Evolutionary conservation across 2,797 vertebrate genomes (phyloP).

Genomic region (Chelonia mydas): DNA sequence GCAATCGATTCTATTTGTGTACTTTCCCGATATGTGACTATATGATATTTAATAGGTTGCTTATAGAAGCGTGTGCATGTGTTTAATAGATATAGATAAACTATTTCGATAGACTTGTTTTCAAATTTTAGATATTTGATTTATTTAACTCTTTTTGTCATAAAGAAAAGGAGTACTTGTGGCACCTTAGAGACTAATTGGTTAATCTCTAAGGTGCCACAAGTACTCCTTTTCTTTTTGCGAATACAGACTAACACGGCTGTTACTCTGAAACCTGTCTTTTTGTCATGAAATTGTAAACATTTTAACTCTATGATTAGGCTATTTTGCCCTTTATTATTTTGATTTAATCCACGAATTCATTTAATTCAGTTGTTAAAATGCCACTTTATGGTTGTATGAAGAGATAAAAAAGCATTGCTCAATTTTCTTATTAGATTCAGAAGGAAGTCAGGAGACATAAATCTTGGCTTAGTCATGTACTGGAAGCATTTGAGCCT

Average conservation of each 20-base stretch:
- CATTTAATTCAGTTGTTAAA: background rate
- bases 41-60: background rate
- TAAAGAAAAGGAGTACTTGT: too few species aligned
- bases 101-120: background rate
- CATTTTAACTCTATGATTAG: background rate
- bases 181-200: too few species aligned
- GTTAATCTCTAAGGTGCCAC: too few species aligned
- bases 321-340: background rate
- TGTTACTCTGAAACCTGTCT: background rate
- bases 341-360: background rate
- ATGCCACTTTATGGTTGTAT: too few species aligned
- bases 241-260: too few species aligned
- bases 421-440: background rate
- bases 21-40: background rate
- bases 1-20: background rate
- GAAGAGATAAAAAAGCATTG: background rate
- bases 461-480: background rate
- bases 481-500: background rate
- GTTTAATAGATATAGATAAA: background rate
- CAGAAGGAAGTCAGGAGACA: background rate
- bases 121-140: background rate
- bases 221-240: too few species aligned
- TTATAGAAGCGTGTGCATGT: background rate
- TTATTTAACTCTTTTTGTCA: constrained; percentile 28
- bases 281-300: constrained; percentile 59